phyloP scores from a whole-genome alignment of 2,113 vertebrate genomes.

The Campylomormyrus numenius region DNA sequence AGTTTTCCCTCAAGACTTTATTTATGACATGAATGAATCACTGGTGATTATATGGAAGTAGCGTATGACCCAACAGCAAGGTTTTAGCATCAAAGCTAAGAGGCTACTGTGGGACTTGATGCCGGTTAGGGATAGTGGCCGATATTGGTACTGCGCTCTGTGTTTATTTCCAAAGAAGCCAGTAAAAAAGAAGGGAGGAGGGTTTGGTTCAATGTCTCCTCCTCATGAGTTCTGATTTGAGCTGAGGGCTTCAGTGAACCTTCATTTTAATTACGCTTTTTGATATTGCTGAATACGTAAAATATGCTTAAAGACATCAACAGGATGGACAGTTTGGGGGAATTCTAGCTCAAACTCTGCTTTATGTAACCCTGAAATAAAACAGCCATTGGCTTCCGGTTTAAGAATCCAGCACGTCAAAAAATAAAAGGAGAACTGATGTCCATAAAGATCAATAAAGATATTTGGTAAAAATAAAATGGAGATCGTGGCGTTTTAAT shows the following conservation, averaged over 20 bases:
- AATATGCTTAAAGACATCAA: not conserved
- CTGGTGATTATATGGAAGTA: not conserved
- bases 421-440: not conserved
- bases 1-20: not conserved
- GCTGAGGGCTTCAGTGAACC: not conserved
- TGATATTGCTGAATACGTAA: not conserved
- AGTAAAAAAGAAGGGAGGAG: not conserved
- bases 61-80: not conserved
- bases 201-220: not conserved
- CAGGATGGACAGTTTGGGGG: not conserved
- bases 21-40: not conserved
- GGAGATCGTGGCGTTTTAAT: not conserved
- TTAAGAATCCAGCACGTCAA: not conserved
- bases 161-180: not conserved
- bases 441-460: not conserved
- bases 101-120: not conserved
- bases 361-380: not conserved
- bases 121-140: not conserved
- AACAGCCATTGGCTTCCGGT: not conserved
- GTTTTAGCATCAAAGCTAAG: not conserved
- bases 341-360: not conserved
- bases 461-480: not conserved
- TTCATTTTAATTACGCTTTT: not conserved
- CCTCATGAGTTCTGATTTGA: not conserved
- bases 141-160: not conserved